A percentile compares a stretch with the other conserved stretches of the same genome.
phyloP scores from a whole-genome alignment of 1,140 invertebrate species.

The Chironomus tepperi region DNA sequence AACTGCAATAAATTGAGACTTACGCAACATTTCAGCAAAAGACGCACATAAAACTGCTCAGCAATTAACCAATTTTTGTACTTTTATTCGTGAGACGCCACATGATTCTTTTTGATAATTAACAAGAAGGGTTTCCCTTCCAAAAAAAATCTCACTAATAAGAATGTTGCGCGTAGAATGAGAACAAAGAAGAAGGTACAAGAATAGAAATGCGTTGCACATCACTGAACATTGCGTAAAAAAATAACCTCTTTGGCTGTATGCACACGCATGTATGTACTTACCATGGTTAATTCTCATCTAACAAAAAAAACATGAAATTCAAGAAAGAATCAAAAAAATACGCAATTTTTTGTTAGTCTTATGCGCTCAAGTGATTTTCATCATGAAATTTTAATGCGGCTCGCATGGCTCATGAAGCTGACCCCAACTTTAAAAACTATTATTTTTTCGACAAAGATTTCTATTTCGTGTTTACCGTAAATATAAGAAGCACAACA shows the following conservation, averaged over 20 bases:
- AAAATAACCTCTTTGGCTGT: not conserved
- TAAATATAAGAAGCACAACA: too few relatives aligned
- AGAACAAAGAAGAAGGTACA: not conserved
- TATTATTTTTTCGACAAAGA: not conserved
- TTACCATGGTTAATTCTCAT: too few relatives aligned
- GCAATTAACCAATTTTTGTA: too few relatives aligned
- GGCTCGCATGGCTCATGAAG: not conserved
- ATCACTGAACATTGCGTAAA: not conserved
- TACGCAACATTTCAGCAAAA: not conserved
- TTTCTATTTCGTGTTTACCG: too few relatives aligned
- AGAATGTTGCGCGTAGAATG: not conserved
- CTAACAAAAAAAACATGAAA: too few relatives aligned
- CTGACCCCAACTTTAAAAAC: not conserved
- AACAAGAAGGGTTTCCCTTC: too few relatives aligned
- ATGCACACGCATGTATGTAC: too few relatives aligned
- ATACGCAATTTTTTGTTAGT: conserved; percentile 5
- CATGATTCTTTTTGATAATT: too few relatives aligned
- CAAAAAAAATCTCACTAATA: not conserved
- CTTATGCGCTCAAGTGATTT: conserved; percentile 22
- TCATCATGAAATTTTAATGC: not conserved
- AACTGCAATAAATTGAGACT: not conserved
- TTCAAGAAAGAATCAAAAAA: not conserved
- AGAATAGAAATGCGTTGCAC: not conserved
- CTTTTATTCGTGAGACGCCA: too few relatives aligned
- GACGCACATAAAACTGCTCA: not conserved